Conservation (phyloP, 1,140 invertebrate species). For the Formica exsecta region DNA sequence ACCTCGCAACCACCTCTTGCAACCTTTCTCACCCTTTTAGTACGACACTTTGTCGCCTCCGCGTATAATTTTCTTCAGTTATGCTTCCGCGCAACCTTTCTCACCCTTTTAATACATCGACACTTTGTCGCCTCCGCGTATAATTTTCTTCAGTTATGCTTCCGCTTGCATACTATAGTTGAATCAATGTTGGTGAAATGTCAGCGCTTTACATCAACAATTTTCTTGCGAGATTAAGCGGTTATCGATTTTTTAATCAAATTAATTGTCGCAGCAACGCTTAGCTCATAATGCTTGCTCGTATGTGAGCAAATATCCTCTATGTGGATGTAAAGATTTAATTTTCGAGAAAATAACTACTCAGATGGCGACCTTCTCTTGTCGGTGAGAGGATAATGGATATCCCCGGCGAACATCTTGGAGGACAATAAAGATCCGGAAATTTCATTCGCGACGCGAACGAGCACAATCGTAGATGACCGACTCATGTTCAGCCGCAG, state of each 20-base stretch:
- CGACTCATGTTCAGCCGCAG: slow-evolving; percentile 63
- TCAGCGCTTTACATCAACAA: neutral
- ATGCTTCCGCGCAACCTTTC: neutral
- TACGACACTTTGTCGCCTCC: neutral
- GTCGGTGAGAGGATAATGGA: slow-evolving; percentile 28
- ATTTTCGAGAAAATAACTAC: slow-evolving; percentile 37
- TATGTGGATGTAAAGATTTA: neutral
- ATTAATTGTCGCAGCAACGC: neutral
- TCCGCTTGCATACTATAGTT: neutral
- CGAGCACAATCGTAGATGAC: slow-evolving; percentile 38
- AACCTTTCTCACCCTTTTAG: neutral
- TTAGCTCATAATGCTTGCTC: neutral
- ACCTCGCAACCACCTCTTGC: neutral
- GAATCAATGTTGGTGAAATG: neutral
- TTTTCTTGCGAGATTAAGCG: neutral
- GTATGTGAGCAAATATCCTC: too few relatives aligned
- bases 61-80: neutral
- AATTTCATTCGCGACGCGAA: slow-evolving; percentile 24
- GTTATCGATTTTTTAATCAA: neutral
- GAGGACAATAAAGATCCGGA: slow-evolving; percentile 21
- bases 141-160: neutral
- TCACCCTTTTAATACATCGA: neutral
- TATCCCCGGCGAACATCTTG: slow-evolving; percentile 26
- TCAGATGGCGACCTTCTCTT: neutral
- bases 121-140: neutral